phyloP scores from a whole-genome alignment of 2,888 invertebrate genomes.

The Cheilosia pagana region DNA sequence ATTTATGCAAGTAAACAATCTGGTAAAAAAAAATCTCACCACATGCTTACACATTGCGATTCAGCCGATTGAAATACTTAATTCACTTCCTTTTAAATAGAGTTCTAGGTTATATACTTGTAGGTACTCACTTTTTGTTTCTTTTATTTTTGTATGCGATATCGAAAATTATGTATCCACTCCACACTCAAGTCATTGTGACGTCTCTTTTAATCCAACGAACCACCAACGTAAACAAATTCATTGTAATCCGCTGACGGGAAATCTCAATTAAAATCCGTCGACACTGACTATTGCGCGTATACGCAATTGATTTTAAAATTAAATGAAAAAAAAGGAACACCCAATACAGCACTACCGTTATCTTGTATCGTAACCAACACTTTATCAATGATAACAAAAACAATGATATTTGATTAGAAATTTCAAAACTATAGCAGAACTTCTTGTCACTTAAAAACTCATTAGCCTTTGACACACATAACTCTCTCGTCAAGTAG shows the following conservation, averaged over 20 bases:
- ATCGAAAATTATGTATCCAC: slow-evolving; percentile 33
- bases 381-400: slow-evolving; percentile 34
- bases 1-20: slow-evolving; percentile 7
- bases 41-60: background rate
- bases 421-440: slow-evolving; percentile 20
- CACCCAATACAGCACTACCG: background rate
- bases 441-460: slow-evolving; percentile 47
- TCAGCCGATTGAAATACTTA: background rate
- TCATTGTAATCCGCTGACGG: slow-evolving; percentile 30
- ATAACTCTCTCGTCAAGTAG: slow-evolving; percentile 34
- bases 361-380: slow-evolving; percentile 17
- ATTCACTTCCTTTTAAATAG: background rate
- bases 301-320: background rate
- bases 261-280: slow-evolving; percentile 48
- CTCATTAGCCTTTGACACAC: slow-evolving; percentile 22
- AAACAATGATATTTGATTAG: slow-evolving; percentile 2
- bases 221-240: slow-evolving; percentile 43
- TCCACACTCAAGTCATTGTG: slow-evolving; percentile 41
- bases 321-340: no score
- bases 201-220: slow-evolving; percentile 20
- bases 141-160: background rate
- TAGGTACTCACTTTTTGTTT: slow-evolving; percentile 17
- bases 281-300: slow-evolving; percentile 27
- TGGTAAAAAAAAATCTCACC: background rate
- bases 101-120: background rate